Conservation (phyloP, 37 sponge, comb jelly and placozoan genomes). For the Oscarella lobularis region DNA sequence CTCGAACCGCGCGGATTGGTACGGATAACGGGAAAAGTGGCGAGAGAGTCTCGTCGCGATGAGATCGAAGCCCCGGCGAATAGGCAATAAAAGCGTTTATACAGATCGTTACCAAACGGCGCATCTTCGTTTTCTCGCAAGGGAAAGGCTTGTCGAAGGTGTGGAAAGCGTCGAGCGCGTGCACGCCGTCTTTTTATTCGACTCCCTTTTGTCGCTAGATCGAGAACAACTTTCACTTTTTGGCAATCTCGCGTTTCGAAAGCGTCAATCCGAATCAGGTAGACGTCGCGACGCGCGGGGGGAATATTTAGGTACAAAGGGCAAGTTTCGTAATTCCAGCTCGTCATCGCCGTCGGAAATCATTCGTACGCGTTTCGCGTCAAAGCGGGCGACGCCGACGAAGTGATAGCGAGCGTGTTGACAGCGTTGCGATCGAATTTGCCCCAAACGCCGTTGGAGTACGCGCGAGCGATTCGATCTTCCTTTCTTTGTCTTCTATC, state of each 20-base stretch:
- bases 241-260: not conserved
- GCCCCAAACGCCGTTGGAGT: not conserved
- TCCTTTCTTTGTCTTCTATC: not conserved
- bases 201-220: not conserved
- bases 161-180: not conserved
- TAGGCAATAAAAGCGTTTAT: too few relatives aligned
- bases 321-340: too few relatives aligned
- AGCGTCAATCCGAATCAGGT: not conserved
- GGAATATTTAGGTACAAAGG: too few relatives aligned
- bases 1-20: not conserved
- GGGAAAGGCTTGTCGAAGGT: not conserved
- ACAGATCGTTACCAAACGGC: not conserved
- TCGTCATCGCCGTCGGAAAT: too few relatives aligned
- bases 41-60: too few relatives aligned
- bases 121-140: not conserved
- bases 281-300: too few relatives aligned
- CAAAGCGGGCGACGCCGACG: not conserved
- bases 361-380: not conserved
- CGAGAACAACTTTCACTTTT: not conserved
- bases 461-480: not conserved
- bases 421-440: conserved; percentile 3
- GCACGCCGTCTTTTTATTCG: not conserved
- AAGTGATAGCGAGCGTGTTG: not conserved
- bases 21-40: too few relatives aligned
- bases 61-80: too few relatives aligned